phyloP scores from a whole-genome alignment of 2,113 vertebrate genomes.

The Psephotus haematonotus region DNA sequence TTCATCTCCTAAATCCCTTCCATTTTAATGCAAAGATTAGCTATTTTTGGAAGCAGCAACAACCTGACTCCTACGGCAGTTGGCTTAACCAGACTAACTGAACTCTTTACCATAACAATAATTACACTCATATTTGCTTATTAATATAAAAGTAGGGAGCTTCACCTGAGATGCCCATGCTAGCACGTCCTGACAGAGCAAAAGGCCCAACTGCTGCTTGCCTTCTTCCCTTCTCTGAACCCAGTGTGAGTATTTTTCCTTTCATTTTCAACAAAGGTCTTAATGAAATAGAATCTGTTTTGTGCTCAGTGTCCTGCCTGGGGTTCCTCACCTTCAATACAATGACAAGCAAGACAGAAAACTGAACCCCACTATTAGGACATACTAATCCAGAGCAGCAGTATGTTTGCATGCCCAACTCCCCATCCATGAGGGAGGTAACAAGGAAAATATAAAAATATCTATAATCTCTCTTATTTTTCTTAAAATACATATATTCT shows the following conservation, averaged over 20 bases:
- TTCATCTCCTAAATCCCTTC: neutral
- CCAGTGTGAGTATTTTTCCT: fast-evolving
- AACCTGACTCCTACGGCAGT: neutral
- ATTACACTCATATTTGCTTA: neutral
- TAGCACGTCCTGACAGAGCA: fast-evolving
- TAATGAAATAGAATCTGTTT: fast-evolving
- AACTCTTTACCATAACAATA: too few relatives aligned
- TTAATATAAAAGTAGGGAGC: neutral
- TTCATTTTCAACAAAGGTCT: neutral
- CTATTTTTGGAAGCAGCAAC: neutral
- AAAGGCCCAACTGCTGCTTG: fast-evolving
- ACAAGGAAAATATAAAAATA: neutral
- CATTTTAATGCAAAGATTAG: neutral
- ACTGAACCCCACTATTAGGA: fast-evolving
- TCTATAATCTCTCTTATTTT: neutral
- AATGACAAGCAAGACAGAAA: fast-evolving
- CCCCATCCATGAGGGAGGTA: fast-evolving
- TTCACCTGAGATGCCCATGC: fast-evolving
- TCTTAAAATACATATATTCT: neutral
- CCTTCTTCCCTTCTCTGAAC: neutral
- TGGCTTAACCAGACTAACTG: neutral
- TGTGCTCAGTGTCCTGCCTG: neutral
- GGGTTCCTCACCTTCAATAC: neutral
- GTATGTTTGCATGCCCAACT: fast-evolving
- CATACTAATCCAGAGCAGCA: fast-evolving